phyloP scores from a whole-genome alignment of 1,140 invertebrate genomes.

The Streblospio benedicti region DNA sequence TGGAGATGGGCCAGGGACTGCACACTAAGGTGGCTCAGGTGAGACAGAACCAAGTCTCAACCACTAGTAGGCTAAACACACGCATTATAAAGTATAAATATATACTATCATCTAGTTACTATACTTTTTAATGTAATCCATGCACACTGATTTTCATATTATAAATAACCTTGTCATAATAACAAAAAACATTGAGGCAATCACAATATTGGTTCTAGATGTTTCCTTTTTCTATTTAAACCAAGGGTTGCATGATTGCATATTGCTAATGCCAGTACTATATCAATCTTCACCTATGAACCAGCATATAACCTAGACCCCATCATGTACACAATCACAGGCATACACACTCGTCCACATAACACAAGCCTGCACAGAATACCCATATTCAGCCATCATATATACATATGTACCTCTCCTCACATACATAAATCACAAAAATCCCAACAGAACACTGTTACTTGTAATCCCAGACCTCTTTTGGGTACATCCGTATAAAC shows the following conservation, averaged over 20 bases:
- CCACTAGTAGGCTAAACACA: not conserved
- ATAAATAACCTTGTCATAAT: not conserved
- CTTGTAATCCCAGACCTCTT: not conserved
- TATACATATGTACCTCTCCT: not conserved
- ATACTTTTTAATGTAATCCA: not conserved
- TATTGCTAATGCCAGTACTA: too few relatives aligned
- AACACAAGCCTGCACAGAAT: too few relatives aligned
- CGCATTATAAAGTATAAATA: not conserved
- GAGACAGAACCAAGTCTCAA: not conserved
- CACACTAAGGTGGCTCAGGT: constrained; percentile 88
- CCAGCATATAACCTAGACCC: too few relatives aligned
- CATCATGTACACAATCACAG: too few relatives aligned
- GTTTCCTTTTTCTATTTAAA: not conserved
- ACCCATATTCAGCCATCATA: too few relatives aligned
- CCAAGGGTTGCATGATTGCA: too few relatives aligned
- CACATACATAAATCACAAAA: not conserved
- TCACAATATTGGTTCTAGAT: not conserved
- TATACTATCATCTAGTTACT: not conserved
- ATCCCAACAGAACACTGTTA: not conserved
- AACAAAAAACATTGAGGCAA: not conserved
- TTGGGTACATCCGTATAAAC: not conserved
- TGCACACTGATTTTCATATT: not conserved
- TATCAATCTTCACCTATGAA: too few relatives aligned
- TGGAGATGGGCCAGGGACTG: constrained; percentile 91
- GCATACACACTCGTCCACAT: too few relatives aligned